A percentile compares a stretch with the other conserved stretches of the same genome.
Evolutionary conservation across 2,797 vertebrate species (phyloP).

Genomic region (Gastrophryne carolinensis): DNA sequence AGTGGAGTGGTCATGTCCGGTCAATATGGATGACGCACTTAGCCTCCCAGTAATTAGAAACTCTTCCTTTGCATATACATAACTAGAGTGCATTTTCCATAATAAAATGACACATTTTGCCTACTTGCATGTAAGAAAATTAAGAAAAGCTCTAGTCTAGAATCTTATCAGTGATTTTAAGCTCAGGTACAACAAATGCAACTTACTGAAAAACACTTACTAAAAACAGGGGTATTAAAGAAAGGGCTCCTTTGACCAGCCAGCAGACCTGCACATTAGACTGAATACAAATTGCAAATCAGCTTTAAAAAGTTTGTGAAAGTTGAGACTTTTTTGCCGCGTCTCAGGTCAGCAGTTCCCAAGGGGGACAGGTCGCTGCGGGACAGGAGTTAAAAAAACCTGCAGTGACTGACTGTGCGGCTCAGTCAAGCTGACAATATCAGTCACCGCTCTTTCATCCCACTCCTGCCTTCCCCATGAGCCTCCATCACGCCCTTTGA

Average conservation of each 20-base stretch:
- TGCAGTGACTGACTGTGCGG: conserved; percentile 43
- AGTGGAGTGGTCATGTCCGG: too few relatives aligned
- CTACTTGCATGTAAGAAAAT: too few relatives aligned
- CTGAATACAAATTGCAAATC: conserved; percentile 25
- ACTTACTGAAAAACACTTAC: background rate
- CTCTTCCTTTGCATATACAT: too few relatives aligned
- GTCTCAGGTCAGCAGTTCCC: conserved; percentile 46
- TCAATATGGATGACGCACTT: too few relatives aligned
- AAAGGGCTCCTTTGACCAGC: background rate
- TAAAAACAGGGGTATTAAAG: background rate
- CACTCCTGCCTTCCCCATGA: conserved; percentile 49
- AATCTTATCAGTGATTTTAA: background rate
- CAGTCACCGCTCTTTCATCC: conserved; percentile 52
- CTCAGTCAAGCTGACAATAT: conserved; percentile 52
- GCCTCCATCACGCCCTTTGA: conserved; percentile 51
- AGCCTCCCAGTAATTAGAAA: too few relatives aligned
- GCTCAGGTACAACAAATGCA: background rate
- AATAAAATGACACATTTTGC: too few relatives aligned
- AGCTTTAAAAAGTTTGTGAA: conserved; percentile 40
- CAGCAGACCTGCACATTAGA: background rate
- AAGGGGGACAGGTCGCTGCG: conserved; percentile 17
- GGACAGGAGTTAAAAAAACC: conserved; percentile 44
- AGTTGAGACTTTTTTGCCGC: conserved; percentile 40
- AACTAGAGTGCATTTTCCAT: too few relatives aligned
- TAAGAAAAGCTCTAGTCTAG: too few relatives aligned